Evolutionary conservation across 1,140 invertebrate species (phyloP), one percentile per base, ranked within the genome.

Genomic region (Zaprionus kolodkinae): DNA sequence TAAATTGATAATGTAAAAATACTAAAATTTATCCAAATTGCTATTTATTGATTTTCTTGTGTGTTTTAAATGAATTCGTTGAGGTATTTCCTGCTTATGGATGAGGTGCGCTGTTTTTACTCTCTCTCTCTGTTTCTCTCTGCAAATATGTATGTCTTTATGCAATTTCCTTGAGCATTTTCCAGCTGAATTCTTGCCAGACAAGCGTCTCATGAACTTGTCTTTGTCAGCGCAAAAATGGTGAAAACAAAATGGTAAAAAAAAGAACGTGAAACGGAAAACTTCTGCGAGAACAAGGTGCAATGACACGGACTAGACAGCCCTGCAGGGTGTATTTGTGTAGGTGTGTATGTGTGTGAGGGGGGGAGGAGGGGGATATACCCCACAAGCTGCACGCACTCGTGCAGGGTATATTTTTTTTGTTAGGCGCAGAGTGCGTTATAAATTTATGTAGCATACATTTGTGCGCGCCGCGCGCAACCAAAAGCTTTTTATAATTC

Each of bases 131-230:
- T 4, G n/a, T n/a, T 21, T 21, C 21, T 21, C 21, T 21, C 27
- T 30, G 27, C 27, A 35, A 35, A 35, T 35, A 35, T 6, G 6
- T 35, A 35, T 35, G 6, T 3, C 33, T 9, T 43, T 43, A 30
- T 45, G 45, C 50, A 75, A 54, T 69, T 54, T 50, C 27, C 33
- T 60, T 40, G 68, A 64, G 55, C 54, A 72, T 70, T 66, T 68
- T 45, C 43, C 52, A 57, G 63, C 70, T 73, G 70, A 64, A 76
- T 67, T 35, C 63, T 27, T 52, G 27, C 43, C 50, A 65, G 64
- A 87, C 76, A 87, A 76, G 72, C 69, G 64, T 55, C 83, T 76
- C 79, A 77, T 79, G 76, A 71, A 79, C 72, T 63, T 25, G n/a
- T 55, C 57, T 57, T 63, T 59, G 72, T 63, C 68, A 43, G 35